Evolutionary conservation across 2,888 invertebrate species (phyloP).

Genomic region (Alsophila aescularia): DNA sequence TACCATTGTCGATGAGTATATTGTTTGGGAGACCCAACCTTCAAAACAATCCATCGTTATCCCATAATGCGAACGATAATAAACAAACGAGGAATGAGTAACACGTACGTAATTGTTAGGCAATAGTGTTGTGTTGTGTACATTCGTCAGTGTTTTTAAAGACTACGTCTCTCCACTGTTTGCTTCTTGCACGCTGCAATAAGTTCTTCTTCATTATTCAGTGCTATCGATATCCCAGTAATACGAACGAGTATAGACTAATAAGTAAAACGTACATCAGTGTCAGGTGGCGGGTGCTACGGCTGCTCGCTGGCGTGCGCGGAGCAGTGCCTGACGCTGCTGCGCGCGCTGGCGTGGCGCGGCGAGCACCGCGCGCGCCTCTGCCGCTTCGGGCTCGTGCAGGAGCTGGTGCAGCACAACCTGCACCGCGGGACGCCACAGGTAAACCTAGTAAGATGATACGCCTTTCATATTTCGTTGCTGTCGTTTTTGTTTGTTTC

Average conservation of each 20-base stretch:
- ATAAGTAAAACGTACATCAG: conserved; percentile 22
- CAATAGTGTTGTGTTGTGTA: too few relatives aligned
- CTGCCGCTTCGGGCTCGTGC: conserved; percentile 93
- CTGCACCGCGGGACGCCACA: conserved; percentile 93
- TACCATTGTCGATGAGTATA: too few relatives aligned
- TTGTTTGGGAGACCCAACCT: too few relatives aligned
- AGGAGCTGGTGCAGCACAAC: conserved; percentile 95
- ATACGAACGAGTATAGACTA: too few relatives aligned
- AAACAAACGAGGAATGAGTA: not conserved
- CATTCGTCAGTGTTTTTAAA: too few relatives aligned
- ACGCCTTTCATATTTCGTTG: not conserved
- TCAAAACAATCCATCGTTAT: too few relatives aligned
- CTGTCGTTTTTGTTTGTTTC: not conserved
- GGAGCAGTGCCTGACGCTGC: conserved; percentile 95
- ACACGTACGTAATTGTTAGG: conserved; percentile 42
- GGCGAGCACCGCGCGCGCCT: conserved; percentile 89
- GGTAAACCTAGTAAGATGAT: conserved; percentile 52
- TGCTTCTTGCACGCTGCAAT: too few relatives aligned
- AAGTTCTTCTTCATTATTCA: too few relatives aligned
- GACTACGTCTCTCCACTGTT: too few relatives aligned
- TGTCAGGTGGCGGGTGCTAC: conserved; percentile 86
- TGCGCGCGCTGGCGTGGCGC: conserved; percentile 94
- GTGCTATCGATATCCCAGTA: too few relatives aligned
- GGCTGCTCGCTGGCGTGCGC: conserved; percentile 96
- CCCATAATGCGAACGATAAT: too few relatives aligned